Evolutionary conservation across 2,113 vertebrate species (phyloP), one percentile per base, ranked within the genome.

Genomic region (Rhombomys opimus): DNA sequence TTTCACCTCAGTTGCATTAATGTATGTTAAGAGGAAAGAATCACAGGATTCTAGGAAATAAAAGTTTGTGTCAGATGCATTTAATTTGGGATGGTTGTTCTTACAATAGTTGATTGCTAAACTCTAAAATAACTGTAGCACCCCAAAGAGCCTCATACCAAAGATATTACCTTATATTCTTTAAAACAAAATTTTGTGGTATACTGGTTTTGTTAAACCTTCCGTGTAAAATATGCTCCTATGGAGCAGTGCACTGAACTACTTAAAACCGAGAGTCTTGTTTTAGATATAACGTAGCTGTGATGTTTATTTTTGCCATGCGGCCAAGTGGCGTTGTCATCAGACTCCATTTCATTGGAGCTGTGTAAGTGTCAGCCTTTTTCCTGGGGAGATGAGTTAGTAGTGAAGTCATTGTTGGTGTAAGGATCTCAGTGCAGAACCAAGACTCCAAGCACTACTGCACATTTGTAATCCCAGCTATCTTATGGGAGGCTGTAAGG

Each of bases 61-160:
- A 57, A 41, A 72, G 46, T 68, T 90, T 61, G 2, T 61, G 12
- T 78, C 20, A 27, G 20, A 57, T 87, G 46, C 5, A 68, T 14
- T 22, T 70, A 87, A 89, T 84, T 89, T 57, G n/a, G 82, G 30
- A 93, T 41, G n/a, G n/a, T 35, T 92, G 10, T 4, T 87, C 46
- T 95, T 86, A 86, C 25, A 77, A 18, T 72, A 65, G 87, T 82
- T 88, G 87, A 41, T 89, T 84, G 86, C 50, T 89, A 61, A 30
- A 91, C 35, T 22, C 17, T 54, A 63, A 59, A 22, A 2, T 86
- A 67, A 73, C 22, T 65, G 38, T 12, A 89, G 25, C 30, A 7
- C 18, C 13, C 46, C 41, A 88, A 50, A 92, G 15, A 67, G 2
- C 11, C 25, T 94, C 27, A 73, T 81, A 38, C 10, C 32, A 95